Evolutionary conservation across 2,888 invertebrate species (phyloP).

Genomic region (Drosophila vallismaia): DNA sequence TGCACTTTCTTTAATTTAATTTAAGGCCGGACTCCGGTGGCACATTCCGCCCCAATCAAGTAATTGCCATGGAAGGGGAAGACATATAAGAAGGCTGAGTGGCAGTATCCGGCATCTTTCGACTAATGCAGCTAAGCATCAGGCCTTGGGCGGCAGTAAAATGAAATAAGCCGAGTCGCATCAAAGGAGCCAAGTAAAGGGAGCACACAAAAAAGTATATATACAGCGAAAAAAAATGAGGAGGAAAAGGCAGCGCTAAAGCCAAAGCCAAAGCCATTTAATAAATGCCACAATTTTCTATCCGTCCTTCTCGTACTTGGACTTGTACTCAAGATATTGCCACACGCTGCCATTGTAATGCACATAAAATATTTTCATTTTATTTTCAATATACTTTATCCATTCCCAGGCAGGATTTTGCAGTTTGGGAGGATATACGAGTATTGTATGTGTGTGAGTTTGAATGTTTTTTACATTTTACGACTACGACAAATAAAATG

Average conservation of each 20-base stretch:
- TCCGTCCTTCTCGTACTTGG: conserved; percentile 34
- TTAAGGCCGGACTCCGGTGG: conserved; percentile 50
- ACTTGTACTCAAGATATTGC: conserved; percentile 48
- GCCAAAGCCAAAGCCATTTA: conserved; percentile 66
- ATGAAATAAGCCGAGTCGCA: conserved; percentile 42
- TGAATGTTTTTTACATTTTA: conserved; percentile 57
- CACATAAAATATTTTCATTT: conserved; percentile 73
- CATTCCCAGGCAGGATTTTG: conserved; percentile 44
- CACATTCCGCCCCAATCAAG: conserved; percentile 50
- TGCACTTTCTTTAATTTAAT: conserved; percentile 65
- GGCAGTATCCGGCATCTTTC: conserved; percentile 24
- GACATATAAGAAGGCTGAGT: not conserved
- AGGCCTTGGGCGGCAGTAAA: conserved; percentile 48
- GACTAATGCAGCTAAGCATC: conserved; percentile 46
- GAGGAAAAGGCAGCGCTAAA: conserved; percentile 38
- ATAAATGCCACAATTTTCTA: conserved; percentile 75
- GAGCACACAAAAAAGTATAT: conserved; percentile 6
- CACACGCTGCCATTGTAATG: conserved; percentile 71
- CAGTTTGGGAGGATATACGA: conserved; percentile 13
- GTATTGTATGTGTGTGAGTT: conserved; percentile 4
- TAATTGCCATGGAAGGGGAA: conserved; percentile 34
- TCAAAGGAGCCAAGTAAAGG: conserved; percentile 4
- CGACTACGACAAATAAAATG: conserved; percentile 78
- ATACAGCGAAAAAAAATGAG: not conserved
- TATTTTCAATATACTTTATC: conserved; percentile 70